Evolutionary conservation across 1,140 invertebrate species (phyloP), one percentile per base, ranked within the genome.

Genomic region (Holcopasites calliopsidis): DNA sequence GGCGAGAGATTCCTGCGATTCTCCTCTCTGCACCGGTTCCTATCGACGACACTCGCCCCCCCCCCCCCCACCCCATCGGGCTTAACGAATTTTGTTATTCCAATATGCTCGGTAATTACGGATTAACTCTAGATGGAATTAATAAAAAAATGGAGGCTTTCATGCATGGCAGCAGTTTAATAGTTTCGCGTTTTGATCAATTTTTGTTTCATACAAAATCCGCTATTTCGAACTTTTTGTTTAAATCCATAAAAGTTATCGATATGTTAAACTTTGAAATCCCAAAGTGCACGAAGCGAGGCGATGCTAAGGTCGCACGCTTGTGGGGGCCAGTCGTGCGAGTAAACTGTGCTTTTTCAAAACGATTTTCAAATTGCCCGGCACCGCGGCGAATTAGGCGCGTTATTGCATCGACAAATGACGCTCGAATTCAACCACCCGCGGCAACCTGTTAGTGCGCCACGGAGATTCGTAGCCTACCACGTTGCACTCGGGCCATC

Each of bases 401-500:
- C 83, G 76, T 80, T 86, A 86, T 88, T 88, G 88, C 52, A 21
- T 11, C 13, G 64, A 57, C 85, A 87, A 84, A 80, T 85, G 84
- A 83, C 81, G 78, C 33, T 11, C n/a, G 35, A 54, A 62, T 31
- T 73, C 57, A 57, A 54, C 78, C 78, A 83, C 50, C 82, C 80
- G 72, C 77, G 76, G 68, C 88, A 90, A 91, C 90, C 88, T 91
- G 89, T 87, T 88, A 83, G 72, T 64, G 62, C 62, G 62, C n/a
- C 79, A 81, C 85, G 84, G 69, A 86, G 86, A 90, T 89, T 89
- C 85, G 57, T 75, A 52, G 66, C 49, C n/a, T 75, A 73, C 44
- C 47, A 47, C 62, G 76, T 84, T 83, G 18, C 5, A 69, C 84
- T 85, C 80, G 38, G 40, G 73, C 74, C 90, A 91, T 90, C 88